Evolutionary conservation across 2,888 invertebrate genomes (phyloP).

Genomic region (Acholoe squamosa): DNA sequence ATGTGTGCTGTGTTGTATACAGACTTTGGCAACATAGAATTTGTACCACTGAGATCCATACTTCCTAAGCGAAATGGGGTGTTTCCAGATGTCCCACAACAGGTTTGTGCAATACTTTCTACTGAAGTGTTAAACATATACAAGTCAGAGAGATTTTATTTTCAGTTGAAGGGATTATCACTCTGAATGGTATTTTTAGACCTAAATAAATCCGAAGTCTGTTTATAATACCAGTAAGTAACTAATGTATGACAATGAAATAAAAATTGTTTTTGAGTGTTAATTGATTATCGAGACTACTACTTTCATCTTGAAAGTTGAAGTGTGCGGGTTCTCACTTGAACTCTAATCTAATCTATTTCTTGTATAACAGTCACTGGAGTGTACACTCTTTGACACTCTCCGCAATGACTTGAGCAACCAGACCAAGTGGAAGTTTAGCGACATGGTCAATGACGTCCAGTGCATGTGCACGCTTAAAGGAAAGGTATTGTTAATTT

Average conservation of each 20-base stretch:
- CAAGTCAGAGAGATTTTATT: no score
- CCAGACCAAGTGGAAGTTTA: background rate
- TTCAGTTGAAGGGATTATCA: no score
- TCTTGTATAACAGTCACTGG: background rate
- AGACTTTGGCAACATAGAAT: slow-evolving; percentile 48
- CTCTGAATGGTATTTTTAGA: no score
- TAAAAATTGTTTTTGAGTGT: no score
- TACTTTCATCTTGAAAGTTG: no score
- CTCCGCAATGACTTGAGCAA: slow-evolving; percentile 20
- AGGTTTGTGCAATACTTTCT: background rate
- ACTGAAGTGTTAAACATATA: no score
- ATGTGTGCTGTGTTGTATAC: background rate
- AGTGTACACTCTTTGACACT: background rate
- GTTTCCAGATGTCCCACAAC: slow-evolving; percentile 19
- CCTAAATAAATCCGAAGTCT: no score
- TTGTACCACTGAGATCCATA: background rate
- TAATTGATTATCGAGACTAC: no score
- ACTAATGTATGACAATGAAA: no score
- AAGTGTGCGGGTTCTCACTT: no score
- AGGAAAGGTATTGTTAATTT: background rate
- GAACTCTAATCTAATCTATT: background rate
- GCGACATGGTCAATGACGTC: slow-evolving; percentile 3
- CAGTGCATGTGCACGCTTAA: background rate
- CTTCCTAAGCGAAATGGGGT: slow-evolving; percentile 9
- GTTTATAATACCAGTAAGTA: no score